Base-by-base conservation (phyloP, 1,140 invertebrate species). In the Drosophila arizonae region DNA sequence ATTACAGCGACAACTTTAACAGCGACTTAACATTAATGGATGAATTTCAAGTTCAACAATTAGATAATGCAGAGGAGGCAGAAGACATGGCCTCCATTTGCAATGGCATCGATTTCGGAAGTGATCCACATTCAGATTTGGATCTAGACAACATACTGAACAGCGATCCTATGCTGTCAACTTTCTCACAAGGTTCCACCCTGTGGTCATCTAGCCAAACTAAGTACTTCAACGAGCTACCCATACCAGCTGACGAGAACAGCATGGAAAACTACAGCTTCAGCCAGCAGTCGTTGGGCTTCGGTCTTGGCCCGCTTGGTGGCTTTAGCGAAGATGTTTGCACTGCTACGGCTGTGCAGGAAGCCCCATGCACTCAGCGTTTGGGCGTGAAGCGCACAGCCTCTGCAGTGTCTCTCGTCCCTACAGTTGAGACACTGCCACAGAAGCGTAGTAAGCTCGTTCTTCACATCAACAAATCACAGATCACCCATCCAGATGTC, bases 201-300 rank as follows among this genome's bases (percentile, higher is more conserved):
- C 6, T 17, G 5, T 58, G 9, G 39, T 50, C 52, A 50, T 64
- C 15, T 17, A 76, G 45, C 21, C 74, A 55, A 45, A 81, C 56
- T 5, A 86, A 76, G 64, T 73, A 21, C 65, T 43, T 86, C 28
- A 24, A 51, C 9, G 82, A 86, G 55, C 55, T 54, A 30, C 82
- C 82, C 4, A 11, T 63, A 21, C 33, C 82, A 62, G 36, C 65
- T 21, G 79, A 86, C 33, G 55, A 56, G 56, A 69, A 65, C 50
- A 87, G 61, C 71, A 64, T 30, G 48, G 77, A 68, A 6, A 55
- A 17, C 46, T 30, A 15, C 43, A 67, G 17, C 43, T 72, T 21
- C 63, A 86, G 82, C 41, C 82, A 87, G 50, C 66, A 69, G 43
- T 81, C 82, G 10, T 45, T 86, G 65, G 81, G 81, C 67, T 79